Percentiles rank a stretch among this genome's conserved stretches.
Conservation (phyloP, 1,140 invertebrate species). For the Drosophila burlai region DNA sequence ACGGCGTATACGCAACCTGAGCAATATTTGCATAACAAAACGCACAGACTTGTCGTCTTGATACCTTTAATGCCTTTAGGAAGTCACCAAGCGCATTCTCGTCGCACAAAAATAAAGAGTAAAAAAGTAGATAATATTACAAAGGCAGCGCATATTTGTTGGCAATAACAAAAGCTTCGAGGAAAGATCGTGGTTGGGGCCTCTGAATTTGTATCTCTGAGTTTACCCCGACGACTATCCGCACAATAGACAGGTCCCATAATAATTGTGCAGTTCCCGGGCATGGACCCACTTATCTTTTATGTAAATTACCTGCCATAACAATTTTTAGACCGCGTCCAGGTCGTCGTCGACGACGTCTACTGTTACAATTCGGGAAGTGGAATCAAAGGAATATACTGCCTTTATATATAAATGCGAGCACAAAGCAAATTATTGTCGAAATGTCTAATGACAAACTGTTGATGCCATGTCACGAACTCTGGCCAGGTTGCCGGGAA, state of each 20-base stretch:
- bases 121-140: conserved; percentile 29
- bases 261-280: conserved; percentile 74
- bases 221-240: conserved; percentile 41
- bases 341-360: conserved; percentile 26
- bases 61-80: conserved; percentile 78
- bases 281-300: conserved; percentile 70
- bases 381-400: conserved; percentile 55
- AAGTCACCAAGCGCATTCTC: conserved; percentile 59
- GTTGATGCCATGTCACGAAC: conserved; percentile 84
- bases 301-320: conserved; percentile 83
- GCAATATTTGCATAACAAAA: conserved; percentile 71
- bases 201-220: conserved; percentile 16
- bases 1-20: conserved; percentile 80
- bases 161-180: conserved; percentile 64
- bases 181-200: conserved; percentile 56
- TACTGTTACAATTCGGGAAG: conserved; percentile 75
- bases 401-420: conserved; percentile 51
- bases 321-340: conserved; percentile 56
- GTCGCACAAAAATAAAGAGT: conserved; percentile 4
- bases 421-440: conserved; percentile 82
- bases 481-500: conserved; percentile 40
- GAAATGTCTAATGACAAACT: conserved; percentile 85
- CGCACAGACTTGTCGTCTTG: conserved; percentile 41
- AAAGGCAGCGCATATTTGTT: conserved; percentile 56
- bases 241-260: conserved; percentile 72